Evolutionary conservation across 30 jellyfish, hydroid and myxozoan species (phyloP).

Genomic region (Turritopsis rubra): DNA sequence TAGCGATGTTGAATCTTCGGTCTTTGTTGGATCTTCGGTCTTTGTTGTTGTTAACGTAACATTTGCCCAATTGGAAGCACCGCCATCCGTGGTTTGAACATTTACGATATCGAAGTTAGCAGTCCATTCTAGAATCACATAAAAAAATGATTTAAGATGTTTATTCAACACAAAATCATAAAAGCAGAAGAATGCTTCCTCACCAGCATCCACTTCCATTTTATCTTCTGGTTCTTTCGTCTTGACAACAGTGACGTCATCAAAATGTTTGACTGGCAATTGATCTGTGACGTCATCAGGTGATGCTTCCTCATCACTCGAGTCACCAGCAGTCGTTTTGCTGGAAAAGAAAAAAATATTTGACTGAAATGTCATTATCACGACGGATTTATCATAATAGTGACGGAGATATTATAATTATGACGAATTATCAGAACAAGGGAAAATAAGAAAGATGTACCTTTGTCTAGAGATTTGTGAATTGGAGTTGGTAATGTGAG

Average conservation of each 20-base stretch:
- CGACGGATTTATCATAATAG: no score
- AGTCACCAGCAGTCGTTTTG: constrained; percentile 7
- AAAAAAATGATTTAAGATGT: neutral
- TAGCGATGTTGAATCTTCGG: constrained; percentile 8
- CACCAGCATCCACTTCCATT: constrained; percentile 60
- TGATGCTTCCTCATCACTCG: constrained; percentile 27
- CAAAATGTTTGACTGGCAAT: neutral
- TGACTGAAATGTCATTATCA: no score
- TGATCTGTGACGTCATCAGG: neutral
- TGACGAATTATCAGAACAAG: neutral
- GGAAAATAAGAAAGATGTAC: constrained; percentile 11
- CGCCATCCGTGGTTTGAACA: constrained; percentile 51
- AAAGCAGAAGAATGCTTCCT: neutral
- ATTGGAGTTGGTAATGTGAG: neutral
- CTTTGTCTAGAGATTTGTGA: constrained; percentile 36
- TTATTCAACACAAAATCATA: neutral
- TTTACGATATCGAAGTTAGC: constrained; percentile 87
- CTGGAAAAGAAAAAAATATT: neutral
- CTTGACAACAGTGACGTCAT: neutral
- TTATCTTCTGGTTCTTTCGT: constrained; percentile 29
- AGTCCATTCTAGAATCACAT: constrained; percentile 58
- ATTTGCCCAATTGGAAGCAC: constrained; percentile 49
- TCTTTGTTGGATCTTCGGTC: constrained; percentile 35
- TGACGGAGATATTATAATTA: no score
- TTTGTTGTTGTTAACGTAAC: constrained; percentile 31